These are phyloP conservation scores for Periophthalmodon schlosseri DNA, from an alignment of 2,113 vertebrate species.

Conservation along the genomic window DNA sequence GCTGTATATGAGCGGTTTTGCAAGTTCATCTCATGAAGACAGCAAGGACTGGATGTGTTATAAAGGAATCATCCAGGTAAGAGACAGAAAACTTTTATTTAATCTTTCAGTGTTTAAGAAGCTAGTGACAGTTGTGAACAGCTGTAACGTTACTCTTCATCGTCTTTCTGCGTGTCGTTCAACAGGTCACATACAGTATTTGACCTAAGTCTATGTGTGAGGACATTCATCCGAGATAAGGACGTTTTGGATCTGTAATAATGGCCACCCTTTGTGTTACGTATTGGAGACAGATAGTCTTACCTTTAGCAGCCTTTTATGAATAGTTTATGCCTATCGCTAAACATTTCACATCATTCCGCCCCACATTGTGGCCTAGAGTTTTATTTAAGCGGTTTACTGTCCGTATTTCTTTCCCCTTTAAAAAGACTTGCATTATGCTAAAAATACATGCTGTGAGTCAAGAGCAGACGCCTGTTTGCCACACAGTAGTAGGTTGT, in stretches of 20 bases:
- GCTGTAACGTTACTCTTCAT: slow-evolving; percentile 11
- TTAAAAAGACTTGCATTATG: neutral
- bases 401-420: neutral
- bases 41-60: slow-evolving; percentile 22
- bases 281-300: neutral
- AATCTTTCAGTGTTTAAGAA: neutral
- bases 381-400: slow-evolving; percentile 4
- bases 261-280: neutral
- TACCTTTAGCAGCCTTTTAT: neutral
- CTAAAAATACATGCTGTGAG: slow-evolving; percentile 37
- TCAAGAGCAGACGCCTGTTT: slow-evolving; percentile 44
- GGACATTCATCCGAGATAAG: neutral
- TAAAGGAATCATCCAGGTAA: slow-evolving; percentile 46
- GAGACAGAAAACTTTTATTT: neutral
- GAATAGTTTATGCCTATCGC: neutral
- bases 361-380: slow-evolving; percentile 23
- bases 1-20: slow-evolving; percentile 1
- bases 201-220: neutral
- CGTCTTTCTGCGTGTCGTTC: slow-evolving; percentile 25
- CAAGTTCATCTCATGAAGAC: slow-evolving; percentile 38
- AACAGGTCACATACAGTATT: slow-evolving; percentile 50
- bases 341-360: neutral
- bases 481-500: slow-evolving; percentile 44
- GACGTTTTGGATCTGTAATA: neutral
- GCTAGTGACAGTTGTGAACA: neutral